Conservation (phyloP, 2,888 invertebrate genomes). For the Tortricodes alternella region DNA sequence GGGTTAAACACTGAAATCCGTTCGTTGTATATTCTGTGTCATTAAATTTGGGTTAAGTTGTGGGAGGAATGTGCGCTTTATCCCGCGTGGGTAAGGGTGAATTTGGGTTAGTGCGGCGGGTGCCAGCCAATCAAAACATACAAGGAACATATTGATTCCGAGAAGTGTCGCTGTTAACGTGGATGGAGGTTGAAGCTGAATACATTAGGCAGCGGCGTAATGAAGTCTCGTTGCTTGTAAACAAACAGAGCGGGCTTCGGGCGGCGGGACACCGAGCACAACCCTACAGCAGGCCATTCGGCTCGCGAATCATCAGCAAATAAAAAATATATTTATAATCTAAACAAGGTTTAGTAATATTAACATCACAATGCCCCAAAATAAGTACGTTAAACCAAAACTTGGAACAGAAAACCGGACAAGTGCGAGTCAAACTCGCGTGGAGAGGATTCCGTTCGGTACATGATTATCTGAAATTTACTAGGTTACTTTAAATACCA, state of each 20-base stretch:
- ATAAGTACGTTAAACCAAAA: too few relatives aligned
- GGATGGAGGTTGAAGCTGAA: constrained; percentile 82
- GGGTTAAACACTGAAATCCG: constrained; percentile 82
- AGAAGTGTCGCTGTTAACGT: constrained; percentile 83
- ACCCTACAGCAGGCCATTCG: constrained; percentile 8
- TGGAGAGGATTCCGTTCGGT: too few relatives aligned
- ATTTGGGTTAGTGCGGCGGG: constrained; percentile 51
- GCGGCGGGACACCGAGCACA: constrained; percentile 34
- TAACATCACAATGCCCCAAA: too few relatives aligned
- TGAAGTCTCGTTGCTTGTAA: constrained; percentile 83
- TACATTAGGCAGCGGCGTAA: constrained; percentile 83
- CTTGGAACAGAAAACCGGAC: too few relatives aligned
- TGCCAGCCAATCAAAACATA: constrained; percentile 81
- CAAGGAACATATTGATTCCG: constrained; percentile 83
- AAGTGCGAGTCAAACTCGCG: too few relatives aligned
- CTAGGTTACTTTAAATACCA: too few relatives aligned
- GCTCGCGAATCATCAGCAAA: too few relatives aligned
- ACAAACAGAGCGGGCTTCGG: constrained; percentile 68
- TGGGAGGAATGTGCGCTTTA: constrained; percentile 63
- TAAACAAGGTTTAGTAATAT: too few relatives aligned
- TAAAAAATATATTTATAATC: too few relatives aligned
- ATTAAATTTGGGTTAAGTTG: constrained; percentile 62
- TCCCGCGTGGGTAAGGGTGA: constrained; percentile 53
- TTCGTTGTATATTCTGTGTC: constrained; percentile 81
- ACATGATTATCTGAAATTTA: too few relatives aligned